Evolutionary conservation across 2,888 invertebrate species (phyloP).

Genomic region (Parochlus steinenii): DNA sequence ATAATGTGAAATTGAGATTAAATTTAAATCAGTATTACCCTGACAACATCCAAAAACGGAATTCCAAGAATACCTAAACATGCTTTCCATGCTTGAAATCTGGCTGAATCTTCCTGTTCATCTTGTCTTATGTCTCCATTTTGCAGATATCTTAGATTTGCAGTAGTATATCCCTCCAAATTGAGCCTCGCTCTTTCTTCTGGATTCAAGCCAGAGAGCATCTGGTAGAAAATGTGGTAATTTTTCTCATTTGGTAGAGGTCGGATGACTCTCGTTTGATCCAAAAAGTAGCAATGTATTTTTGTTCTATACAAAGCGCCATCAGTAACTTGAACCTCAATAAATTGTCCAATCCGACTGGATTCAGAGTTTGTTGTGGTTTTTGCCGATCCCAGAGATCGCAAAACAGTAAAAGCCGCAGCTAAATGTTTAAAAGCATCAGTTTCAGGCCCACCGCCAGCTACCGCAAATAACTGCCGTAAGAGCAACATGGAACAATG

Average conservation of each 20-base stretch:
- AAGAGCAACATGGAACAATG: slow-evolving; percentile 81
- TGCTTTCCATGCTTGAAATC: slow-evolving; percentile 86
- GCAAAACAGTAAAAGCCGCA: slow-evolving; percentile 85
- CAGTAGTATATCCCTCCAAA: slow-evolving; percentile 67
- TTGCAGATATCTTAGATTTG: slow-evolving; percentile 67
- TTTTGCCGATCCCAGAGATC: slow-evolving; percentile 80
- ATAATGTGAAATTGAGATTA: too few relatives aligned
- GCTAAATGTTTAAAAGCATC: slow-evolving; percentile 92
- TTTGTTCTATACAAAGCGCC: slow-evolving; percentile 88
- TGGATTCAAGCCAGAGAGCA: slow-evolving; percentile 71
- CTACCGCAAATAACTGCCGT: slow-evolving; percentile 80
- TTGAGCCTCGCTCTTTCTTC: slow-evolving; percentile 79
- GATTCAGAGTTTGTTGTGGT: slow-evolving; percentile 83
- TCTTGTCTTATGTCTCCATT: slow-evolving; percentile 56
- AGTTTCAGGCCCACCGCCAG: slow-evolving; percentile 70
- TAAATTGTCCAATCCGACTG: slow-evolving; percentile 88
- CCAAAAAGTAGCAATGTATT: slow-evolving; percentile 90
- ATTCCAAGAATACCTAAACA: slow-evolving; percentile 81
- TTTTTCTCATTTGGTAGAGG: slow-evolving; percentile 79
- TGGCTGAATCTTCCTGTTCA: slow-evolving; percentile 50
- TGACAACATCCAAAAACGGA: slow-evolving; percentile 82
- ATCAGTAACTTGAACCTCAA: slow-evolving; percentile 90
- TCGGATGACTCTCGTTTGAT: slow-evolving; percentile 79
- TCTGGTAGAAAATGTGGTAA: slow-evolving; percentile 94
- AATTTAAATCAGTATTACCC: too few relatives aligned